These are phyloP conservation scores for Molossus molossus DNA, from an alignment of 2,797 vertebrate genomes.

Conservation along the genomic window DNA sequence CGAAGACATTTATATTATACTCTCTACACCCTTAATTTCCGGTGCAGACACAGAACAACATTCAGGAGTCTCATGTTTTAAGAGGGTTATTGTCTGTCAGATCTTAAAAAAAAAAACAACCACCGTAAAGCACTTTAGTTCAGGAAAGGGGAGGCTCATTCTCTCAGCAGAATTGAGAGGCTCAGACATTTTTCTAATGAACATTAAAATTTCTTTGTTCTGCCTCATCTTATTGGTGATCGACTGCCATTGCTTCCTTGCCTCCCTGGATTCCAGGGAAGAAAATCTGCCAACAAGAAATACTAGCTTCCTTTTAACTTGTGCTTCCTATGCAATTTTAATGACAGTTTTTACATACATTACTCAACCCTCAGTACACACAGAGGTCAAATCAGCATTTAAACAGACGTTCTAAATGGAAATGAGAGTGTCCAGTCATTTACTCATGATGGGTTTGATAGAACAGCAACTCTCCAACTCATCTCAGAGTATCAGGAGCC, in stretches of 20 bases:
- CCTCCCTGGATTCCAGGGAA: conserved; percentile 70
- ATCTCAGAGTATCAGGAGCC: conserved; percentile 68
- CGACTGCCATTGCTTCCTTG: conserved; percentile 45
- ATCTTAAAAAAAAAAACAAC: conserved; percentile 67
- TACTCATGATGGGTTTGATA: conserved; percentile 81
- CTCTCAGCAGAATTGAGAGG: conserved; percentile 45
- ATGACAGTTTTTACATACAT: conserved; percentile 86
- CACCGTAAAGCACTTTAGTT: conserved; percentile 52
- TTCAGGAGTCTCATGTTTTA: conserved; percentile 63
- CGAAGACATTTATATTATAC: conserved; percentile 76
- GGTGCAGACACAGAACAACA: conserved; percentile 71
- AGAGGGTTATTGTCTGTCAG: conserved; percentile 60
- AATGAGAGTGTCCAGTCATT: conserved; percentile 87
- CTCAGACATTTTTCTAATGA: conserved; percentile 69
- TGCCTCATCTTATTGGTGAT: conserved; percentile 79
- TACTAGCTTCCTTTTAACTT: conserved; percentile 70
- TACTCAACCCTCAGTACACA: conserved; percentile 78
- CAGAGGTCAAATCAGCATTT: conserved; percentile 89
- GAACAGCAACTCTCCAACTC: conserved; percentile 78
- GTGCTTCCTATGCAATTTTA: conserved; percentile 82
- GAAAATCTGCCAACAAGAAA: conserved; percentile 72
- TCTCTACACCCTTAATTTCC: conserved; percentile 75
- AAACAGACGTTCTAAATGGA: conserved; percentile 90
- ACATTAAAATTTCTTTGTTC: conserved; percentile 70
- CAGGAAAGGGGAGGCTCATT: background rate